Percentiles rank a stretch among this genome's conserved stretches.
Evolutionary conservation across 2,888 invertebrate species (phyloP).

Genomic region (Lasioglossum malachurum): DNA sequence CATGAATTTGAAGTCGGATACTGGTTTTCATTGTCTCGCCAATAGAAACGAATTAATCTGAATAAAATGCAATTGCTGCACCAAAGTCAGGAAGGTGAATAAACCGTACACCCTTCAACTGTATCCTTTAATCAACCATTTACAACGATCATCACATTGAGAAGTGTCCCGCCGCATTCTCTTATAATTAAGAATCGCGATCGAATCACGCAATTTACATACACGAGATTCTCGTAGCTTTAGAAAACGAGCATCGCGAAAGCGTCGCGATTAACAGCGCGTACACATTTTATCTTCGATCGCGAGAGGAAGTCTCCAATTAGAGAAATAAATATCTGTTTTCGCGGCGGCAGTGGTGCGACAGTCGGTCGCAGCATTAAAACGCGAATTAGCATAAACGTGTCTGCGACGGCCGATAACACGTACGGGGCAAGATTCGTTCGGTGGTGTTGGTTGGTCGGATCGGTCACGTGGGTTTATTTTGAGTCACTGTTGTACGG

Average conservation of each 20-base stretch:
- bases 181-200: not conserved
- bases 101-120: not conserved
- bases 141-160: not conserved
- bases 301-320: not conserved
- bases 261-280: not conserved
- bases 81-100: not conserved
- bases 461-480: constrained; percentile 16
- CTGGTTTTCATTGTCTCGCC: no score
- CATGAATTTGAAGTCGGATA: not conserved
- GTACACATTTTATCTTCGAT: not conserved
- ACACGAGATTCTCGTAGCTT: not conserved
- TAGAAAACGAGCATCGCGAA: not conserved
- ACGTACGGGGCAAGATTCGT: not conserved
- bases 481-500: not conserved
- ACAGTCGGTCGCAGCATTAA: not conserved
- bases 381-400: not conserved
- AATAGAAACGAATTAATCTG: no score
- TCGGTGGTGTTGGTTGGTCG: not conserved
- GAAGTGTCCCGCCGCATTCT: not conserved
- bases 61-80: no score
- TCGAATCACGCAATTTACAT: not conserved
- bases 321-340: constrained; percentile 10
- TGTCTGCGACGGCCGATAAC: not conserved
- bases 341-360: not conserved
- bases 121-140: not conserved